Evolutionary conservation across 2,888 invertebrate genomes (phyloP), one percentile per base, ranked within the genome.

Genomic region (Phyllotreta striolata): DNA sequence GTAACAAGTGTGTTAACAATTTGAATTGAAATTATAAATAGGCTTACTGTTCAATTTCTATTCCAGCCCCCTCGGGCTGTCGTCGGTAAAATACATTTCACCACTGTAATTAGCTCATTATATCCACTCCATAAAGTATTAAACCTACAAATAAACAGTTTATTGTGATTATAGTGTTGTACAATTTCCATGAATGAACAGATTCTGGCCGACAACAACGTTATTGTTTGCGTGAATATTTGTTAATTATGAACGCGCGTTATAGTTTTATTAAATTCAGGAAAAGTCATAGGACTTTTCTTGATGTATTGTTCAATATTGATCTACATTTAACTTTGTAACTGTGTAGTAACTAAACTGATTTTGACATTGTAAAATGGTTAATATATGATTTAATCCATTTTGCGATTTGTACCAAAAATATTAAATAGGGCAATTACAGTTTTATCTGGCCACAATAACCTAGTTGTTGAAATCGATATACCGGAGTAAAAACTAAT

Each of bases 141-240:
- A 44, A 56, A 37, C 56, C 43, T 56, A 56, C 56, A 56, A 56
- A 56, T 56, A 56, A 56, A 56, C 56, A 44, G 56, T 56, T 56
- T 56, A 44, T 56, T 56, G 43, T 34, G 37, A 43, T 46, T 56
- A 44, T 12, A 37, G 8, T 44, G 38, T 14, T 6, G 12, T 14
- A 51, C n/a, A n/a, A 52, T 52, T 56, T 44, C 44, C 43, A 44
- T 44, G 55, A 55, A 55, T 55, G 55, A 55, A 55, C 43, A 37
- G 10, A 56, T 56, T 56, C 13, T 46, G 37, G 43, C 46, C 35
- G 56, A 6, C 6, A 44, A 46, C 56, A 44, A 14, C 56, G 56
- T 35, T 44, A 56, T 56, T 56, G 56, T 56, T 56, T 44, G 56
- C 35, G 44, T 12, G 41, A 41, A 43, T 44, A 41, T 43, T 41